Base-by-base conservation (phyloP, 2,113 vertebrate species). In the Crotalus tigris region DNA sequence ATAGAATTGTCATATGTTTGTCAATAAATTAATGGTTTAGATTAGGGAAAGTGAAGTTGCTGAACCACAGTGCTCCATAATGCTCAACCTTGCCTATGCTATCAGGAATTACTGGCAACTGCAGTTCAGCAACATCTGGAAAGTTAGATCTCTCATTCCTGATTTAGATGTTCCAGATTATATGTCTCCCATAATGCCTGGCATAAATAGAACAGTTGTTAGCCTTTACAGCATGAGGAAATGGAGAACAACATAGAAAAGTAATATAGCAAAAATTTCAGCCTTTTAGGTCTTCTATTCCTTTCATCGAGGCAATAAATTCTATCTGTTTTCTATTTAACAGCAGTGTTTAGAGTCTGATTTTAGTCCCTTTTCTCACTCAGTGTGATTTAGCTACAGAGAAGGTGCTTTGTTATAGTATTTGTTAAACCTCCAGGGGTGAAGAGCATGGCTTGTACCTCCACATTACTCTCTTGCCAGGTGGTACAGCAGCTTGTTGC, bases 401-500 rank as follows among this genome's bases (percentile, higher is more conserved):
- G 93, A 93, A 94, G 92, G 89, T 93, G 89, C 89, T 93, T 93
- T 93, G 75, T 93, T 93, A 93, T 87, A 95, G 93, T 69, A 93
- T 91, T 93, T 92, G 91, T 0, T 6, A 92, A 94, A 89, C 95
- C 95, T 96, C 95, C 92, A 53, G 94, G 96, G 96, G 94, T 95
- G 94, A 95, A 94, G 91, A 96, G 91, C 91, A 93, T 57, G 91
- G 89, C 11, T 93, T 95, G 75, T 91, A 93, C 93, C 75, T 92
- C 93, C 94, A 94, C 33, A 92, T 61, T 93, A 90, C 91, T 96
- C 95, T 95, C 96, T 95, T 9, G 24, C 95, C 97, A 97, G 96
- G 96, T 97, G 96, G 96, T 95, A 95, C 61, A 95, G 95, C 97
- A 97, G 97, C 96, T 97, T 97, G 97, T 64, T 96, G 94, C 94